A percentile compares a stretch with the other conserved stretches of the same genome.
Conservation (phyloP, 2,113 vertebrate genomes). For the Caranx ignobilis region DNA sequence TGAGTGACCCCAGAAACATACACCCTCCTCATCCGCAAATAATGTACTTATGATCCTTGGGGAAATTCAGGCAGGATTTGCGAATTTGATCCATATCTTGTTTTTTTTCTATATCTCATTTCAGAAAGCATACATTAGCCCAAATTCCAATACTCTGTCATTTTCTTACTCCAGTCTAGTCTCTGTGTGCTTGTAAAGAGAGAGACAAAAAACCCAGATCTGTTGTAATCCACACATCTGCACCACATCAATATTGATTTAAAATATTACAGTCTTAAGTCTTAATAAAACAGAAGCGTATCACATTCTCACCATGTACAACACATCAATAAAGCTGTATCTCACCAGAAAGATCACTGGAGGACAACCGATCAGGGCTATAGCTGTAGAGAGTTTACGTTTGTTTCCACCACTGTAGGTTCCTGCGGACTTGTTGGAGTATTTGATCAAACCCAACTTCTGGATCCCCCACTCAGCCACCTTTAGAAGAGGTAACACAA, state of each 20-base stretch:
- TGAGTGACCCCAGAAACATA: constrained; percentile 34
- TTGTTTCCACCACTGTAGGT: constrained; percentile 98
- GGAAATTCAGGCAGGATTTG: constrained; percentile 48
- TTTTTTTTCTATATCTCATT: neutral
- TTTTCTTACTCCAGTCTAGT: neutral
- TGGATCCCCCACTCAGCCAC: constrained; percentile 97
- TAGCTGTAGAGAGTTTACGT: constrained; percentile 96
- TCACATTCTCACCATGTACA: neutral
- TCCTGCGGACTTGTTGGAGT: constrained; percentile 91
- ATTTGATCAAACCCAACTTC: constrained; percentile 94
- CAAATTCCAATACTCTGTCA: constrained; percentile 1
- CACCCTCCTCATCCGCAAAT: constrained; percentile 18
- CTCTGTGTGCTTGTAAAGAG: constrained; percentile 3
- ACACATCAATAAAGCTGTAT: constrained; percentile 6
- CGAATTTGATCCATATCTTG: constrained; percentile 29
- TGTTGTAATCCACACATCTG: constrained; percentile 28
- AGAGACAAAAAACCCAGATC: constrained; percentile 6
- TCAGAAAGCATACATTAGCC: neutral
- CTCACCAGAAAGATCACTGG: constrained; percentile 95
- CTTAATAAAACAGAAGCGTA: constrained; percentile 15
- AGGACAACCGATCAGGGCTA: constrained; percentile 95
- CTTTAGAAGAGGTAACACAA: constrained; percentile 73
- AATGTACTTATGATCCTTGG: constrained; percentile 55
- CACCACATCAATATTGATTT: constrained; percentile 39
- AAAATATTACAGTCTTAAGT: constrained; percentile 40